A percentile compares a stretch with the other conserved stretches of the same genome.
These are phyloP conservation scores for Didymodactylos carnosus DNA, from an alignment of 2,888 invertebrate species.

Conservation along the genomic window DNA sequence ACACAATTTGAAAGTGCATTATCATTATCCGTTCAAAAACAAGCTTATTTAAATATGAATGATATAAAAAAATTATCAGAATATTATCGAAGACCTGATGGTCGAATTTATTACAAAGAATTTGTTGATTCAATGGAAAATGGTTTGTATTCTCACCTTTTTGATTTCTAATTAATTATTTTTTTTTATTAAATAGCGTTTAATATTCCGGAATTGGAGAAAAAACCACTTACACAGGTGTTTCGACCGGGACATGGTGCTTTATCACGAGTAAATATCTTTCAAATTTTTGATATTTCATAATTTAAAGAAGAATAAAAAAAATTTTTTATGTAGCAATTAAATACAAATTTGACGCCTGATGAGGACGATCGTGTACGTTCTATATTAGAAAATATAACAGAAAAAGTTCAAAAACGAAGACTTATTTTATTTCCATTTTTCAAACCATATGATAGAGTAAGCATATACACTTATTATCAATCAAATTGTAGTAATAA, in stretches of 20 bases:
- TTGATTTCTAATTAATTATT: constrained; percentile 5
- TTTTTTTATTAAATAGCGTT: no score
- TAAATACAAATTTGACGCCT: constrained; percentile 21
- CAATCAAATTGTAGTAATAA: not conserved
- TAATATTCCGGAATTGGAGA: constrained; percentile 31
- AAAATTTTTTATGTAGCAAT: constrained; percentile 19
- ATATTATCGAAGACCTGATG: constrained; percentile 28
- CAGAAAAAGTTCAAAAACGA: constrained; percentile 26
- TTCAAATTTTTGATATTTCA: not conserved
- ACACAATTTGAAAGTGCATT: constrained; percentile 33
- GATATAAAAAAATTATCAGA: constrained; percentile 31
- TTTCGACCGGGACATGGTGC: constrained; percentile 26
- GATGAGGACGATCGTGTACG: constrained; percentile 23
- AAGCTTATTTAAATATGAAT: constrained; percentile 27
- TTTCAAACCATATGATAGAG: constrained; percentile 34
- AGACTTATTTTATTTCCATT: constrained; percentile 31
- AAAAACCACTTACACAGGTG: constrained; percentile 29
- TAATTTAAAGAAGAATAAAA: not conserved
- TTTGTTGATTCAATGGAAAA: constrained; percentile 34
- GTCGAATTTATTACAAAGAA: constrained; percentile 29
- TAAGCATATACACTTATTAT: constrained; percentile 17
- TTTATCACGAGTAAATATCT: constrained; percentile 26
- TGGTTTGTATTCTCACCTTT: constrained; percentile 26
- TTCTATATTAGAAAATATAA: constrained; percentile 22
- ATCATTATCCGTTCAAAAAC: constrained; percentile 29